phyloP scores from a whole-genome alignment of 2,888 invertebrate genomes.

The Axea sp. region DNA sequence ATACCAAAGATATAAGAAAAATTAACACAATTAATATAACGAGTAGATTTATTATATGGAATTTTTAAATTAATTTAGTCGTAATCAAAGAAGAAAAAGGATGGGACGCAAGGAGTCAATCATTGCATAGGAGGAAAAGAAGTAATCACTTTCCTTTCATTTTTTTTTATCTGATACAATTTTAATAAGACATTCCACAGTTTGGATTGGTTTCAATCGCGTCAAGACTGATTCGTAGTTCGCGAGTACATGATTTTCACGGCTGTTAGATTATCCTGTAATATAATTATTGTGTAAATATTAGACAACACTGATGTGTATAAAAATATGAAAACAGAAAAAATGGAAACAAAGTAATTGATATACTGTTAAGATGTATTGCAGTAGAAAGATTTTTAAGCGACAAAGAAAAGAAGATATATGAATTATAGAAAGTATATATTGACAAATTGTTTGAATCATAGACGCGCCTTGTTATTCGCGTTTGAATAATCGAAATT shows the following conservation, averaged over 20 bases:
- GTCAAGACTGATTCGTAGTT: conserved; percentile 62
- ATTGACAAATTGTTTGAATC: conserved; percentile 45
- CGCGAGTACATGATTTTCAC: conserved; percentile 54
- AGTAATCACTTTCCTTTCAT: conserved; percentile 6
- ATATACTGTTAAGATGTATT: conserved; percentile 49
- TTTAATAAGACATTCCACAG: conserved; percentile 64
- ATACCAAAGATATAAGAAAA: conserved; percentile 78
- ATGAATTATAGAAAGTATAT: conserved; percentile 52
- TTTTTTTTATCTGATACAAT: conserved; percentile 16
- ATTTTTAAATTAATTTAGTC: conserved; percentile 65
- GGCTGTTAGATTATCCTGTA: conserved; percentile 70
- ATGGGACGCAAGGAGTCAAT: conserved; percentile 3
- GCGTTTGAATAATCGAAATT: conserved; percentile 26
- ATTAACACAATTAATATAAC: conserved; percentile 75
- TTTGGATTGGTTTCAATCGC: conserved; percentile 55
- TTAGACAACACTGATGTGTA: conserved; percentile 70
- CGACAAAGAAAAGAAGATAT: conserved; percentile 24
- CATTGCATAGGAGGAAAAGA: conserved; percentile 4
- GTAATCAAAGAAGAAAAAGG: conserved; percentile 56
- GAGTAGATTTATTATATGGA: conserved; percentile 68
- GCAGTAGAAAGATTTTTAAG: conserved; percentile 53
- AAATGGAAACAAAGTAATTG: conserved; percentile 51
- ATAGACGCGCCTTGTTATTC: conserved; percentile 32
- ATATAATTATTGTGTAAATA: conserved; percentile 72
- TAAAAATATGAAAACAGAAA: conserved; percentile 65